Base-by-base conservation (phyloP, 92 coral and sea anemone species). In the Scolanthus callimorphus region DNA sequence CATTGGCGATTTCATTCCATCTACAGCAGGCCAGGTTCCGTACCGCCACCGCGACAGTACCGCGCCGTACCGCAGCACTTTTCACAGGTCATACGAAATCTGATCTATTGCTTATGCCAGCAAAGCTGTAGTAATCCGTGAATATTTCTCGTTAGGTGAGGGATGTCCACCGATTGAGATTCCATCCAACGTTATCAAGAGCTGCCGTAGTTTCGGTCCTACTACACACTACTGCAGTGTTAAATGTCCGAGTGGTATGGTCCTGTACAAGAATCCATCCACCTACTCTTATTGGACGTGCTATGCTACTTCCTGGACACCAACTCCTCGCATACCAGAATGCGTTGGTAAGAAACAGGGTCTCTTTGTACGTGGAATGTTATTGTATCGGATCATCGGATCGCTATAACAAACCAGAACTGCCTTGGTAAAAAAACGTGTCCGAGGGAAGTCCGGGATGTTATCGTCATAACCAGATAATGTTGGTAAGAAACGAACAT, bases 331-430 rank as follows among this genome's bases (percentile, higher is more conserved):
- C 4, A 31, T 86, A 27, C 97, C 97, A 11, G 97, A 91, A 38
- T 91, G 97, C 65, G 97, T 91, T 17, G 97, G 97, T 91, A 39
- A 67, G 95, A 31, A 2, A 30, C 8, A 17, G 15, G 23, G 6
- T 15, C 8, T 15, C 15, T 15, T 34, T 6, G 15, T 34, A 34
- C 8, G 8, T 15, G 41, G 8, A 6, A 34, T 34, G 6, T 34
- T 34, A 34, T 34, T 6, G 15, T 34, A 6, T 15, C 41, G n/a
- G n/a, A n/a, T n/a, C n/a, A n/a, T n/a, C n/a, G n/a, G n/a, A n/a
- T n/a, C n/a, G n/a, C n/a, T n/a, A n/a, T n/a, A n/a, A n/a, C n/a
- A n/a, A n/a, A n/a, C n/a, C n/a, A n/a, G n/a, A n/a, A n/a, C n/a
- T n/a, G n/a, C n/a, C n/a, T n/a, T n/a, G n/a, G n/a, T n/a, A n/a